A percentile compares a stretch with the other conserved stretches of the same genome.
Conservation (phyloP, 2,797 vertebrate species). For the Podargus strigoides region DNA sequence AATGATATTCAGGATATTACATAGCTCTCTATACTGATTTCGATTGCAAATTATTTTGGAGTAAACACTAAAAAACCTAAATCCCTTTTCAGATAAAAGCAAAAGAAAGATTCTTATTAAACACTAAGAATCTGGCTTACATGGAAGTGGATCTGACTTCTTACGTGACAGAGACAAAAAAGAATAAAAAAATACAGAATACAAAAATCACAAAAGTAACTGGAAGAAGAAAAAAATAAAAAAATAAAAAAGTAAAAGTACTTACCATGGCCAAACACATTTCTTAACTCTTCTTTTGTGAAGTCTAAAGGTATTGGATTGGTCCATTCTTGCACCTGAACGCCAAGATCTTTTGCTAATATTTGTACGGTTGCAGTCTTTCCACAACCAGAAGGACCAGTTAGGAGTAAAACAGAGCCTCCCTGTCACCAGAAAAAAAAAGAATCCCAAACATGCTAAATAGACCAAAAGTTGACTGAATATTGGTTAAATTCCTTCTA, state of each 20-base stretch:
- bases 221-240: accelerated
- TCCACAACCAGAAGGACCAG: conserved; percentile 91
- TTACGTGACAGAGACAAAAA: neutral
- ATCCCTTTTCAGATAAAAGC: neutral
- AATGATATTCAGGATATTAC: neutral
- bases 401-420: conserved; percentile 84
- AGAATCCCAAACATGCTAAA: neutral
- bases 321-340: conserved; percentile 90
- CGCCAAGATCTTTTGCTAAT: conserved; percentile 78
- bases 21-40: neutral
- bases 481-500: neutral
- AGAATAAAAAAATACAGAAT: neutral
- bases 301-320: conserved; percentile 83
- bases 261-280: conserved; percentile 77
- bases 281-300: conserved; percentile 73
- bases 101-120: neutral
- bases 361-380: conserved; percentile 89
- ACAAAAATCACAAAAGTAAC: neutral
- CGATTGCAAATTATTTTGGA: neutral
- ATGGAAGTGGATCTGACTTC: neutral
- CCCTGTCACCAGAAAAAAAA: conserved; percentile 70
- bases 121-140: neutral
- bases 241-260: neutral
- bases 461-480: neutral
- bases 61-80: neutral